Conservation (phyloP, 2,888 invertebrate species). For the Euzetes globulus region DNA sequence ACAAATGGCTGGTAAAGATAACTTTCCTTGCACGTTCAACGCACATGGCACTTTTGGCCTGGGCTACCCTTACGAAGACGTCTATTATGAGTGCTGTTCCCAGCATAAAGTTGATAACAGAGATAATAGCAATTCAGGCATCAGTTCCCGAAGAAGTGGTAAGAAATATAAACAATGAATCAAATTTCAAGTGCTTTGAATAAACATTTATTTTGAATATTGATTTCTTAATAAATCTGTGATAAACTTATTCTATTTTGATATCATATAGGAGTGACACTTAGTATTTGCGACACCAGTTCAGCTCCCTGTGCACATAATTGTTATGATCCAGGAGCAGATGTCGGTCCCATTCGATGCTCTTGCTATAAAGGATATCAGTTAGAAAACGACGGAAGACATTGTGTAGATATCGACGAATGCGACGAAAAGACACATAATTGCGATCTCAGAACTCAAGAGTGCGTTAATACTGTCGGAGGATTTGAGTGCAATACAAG, state of each 20-base stretch:
- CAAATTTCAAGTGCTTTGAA: background rate
- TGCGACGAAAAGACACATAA: constrained; percentile 55
- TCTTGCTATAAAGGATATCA: constrained; percentile 63
- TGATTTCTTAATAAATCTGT: background rate
- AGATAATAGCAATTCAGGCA: background rate
- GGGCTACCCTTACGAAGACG: constrained; percentile 14
- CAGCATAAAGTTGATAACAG: background rate
- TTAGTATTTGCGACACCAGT: constrained; percentile 25
- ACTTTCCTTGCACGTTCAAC: constrained; percentile 52
- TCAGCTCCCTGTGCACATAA: constrained; percentile 32
- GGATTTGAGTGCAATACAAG: constrained; percentile 43
- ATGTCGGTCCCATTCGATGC: constrained; percentile 52
- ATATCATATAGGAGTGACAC: background rate
- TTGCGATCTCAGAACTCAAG: constrained; percentile 43
- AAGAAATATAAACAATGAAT: background rate
- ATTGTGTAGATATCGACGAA: constrained; percentile 59
- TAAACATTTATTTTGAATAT: background rate
- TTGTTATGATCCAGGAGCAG: constrained; percentile 26
- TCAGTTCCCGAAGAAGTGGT: constrained; percentile 8
- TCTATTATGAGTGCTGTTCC: constrained; percentile 23
- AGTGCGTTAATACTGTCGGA: constrained; percentile 44
- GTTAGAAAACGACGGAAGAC: constrained; percentile 54
- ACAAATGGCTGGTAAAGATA: constrained; percentile 55
- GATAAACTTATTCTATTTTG: background rate
- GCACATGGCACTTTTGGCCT: constrained; percentile 40